Evolutionary conservation across 2,888 invertebrate genomes (phyloP).

Genomic region (Alloscopus bannaensis): DNA sequence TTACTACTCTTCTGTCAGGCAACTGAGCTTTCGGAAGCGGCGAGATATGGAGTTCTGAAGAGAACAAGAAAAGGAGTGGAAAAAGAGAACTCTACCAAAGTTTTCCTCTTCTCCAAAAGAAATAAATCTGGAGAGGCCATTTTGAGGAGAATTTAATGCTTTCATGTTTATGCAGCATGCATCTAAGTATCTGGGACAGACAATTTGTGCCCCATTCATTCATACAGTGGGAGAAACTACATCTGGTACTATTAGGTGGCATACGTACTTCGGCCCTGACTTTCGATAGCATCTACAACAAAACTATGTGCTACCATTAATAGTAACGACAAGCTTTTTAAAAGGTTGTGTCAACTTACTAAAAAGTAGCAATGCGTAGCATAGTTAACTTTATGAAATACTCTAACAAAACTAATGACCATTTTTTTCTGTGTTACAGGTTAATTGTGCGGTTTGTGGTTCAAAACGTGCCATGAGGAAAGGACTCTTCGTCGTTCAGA

Average conservation of each 20-base stretch:
- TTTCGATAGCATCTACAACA: no score
- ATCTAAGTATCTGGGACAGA: no score
- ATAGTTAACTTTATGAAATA: no score
- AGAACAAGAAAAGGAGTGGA: background rate
- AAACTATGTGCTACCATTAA: no score
- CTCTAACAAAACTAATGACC: no score
- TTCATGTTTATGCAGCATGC: slow-evolving; percentile 8
- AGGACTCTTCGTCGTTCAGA: slow-evolving; percentile 46
- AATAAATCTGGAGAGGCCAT: slow-evolving; percentile 53
- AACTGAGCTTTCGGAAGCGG: background rate
- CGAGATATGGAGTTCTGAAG: slow-evolving; percentile 47
- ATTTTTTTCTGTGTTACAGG: slow-evolving; percentile 41
- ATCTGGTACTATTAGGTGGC: no score
- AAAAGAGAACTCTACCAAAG: slow-evolving; percentile 9
- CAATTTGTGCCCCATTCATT: no score
- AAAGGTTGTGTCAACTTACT: no score
- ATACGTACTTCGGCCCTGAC: no score
- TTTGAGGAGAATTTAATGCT: slow-evolving; percentile 45
- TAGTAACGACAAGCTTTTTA: no score
- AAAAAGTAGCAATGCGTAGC: no score
- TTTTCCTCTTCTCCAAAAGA: slow-evolving; percentile 32
- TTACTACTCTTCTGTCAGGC: background rate
- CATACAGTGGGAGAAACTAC: no score
- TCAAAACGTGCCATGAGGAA: slow-evolving; percentile 60
- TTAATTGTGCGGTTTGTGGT: slow-evolving; percentile 44